Evolutionary conservation across 2,888 invertebrate genomes (phyloP).

Genomic region (Diploptera punctata): DNA sequence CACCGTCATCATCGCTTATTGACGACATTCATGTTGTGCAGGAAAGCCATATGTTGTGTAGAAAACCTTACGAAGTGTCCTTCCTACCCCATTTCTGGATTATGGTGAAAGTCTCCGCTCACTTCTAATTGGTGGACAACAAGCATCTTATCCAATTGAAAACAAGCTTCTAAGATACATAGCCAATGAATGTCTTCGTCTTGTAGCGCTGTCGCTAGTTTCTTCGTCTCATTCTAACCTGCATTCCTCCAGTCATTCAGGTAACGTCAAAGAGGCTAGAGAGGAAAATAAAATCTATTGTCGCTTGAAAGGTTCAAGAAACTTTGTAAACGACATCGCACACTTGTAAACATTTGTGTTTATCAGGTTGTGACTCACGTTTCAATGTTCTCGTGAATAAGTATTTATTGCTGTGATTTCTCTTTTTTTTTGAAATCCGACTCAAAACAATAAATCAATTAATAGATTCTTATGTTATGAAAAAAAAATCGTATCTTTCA

Average conservation of each 20-base stretch:
- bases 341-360: no score
- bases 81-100: constrained; percentile 41
- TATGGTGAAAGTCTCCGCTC: constrained; percentile 33
- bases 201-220: not conserved
- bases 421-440: no score
- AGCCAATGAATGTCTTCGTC: not conserved
- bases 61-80: constrained; percentile 33
- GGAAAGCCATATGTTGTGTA: not conserved
- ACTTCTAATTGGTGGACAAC: constrained; percentile 8
- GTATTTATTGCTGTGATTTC: no score
- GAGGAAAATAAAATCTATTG: not conserved
- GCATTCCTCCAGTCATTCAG: constrained; percentile 28
- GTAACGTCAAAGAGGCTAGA: not conserved
- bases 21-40: not conserved
- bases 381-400: no score
- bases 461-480: no score
- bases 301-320: no score
- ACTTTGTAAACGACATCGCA: no score
- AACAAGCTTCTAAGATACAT: not conserved
- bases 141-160: constrained; percentile 31
- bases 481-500: no score
- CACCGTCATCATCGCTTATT: not conserved
- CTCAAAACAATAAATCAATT: no score
- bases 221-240: constrained; percentile 2
- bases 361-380: no score